Percentiles rank a stretch among this genome's conserved stretches.
Conservation (phyloP, 1,140 invertebrate species). For the Drosophila nigromelanica region DNA sequence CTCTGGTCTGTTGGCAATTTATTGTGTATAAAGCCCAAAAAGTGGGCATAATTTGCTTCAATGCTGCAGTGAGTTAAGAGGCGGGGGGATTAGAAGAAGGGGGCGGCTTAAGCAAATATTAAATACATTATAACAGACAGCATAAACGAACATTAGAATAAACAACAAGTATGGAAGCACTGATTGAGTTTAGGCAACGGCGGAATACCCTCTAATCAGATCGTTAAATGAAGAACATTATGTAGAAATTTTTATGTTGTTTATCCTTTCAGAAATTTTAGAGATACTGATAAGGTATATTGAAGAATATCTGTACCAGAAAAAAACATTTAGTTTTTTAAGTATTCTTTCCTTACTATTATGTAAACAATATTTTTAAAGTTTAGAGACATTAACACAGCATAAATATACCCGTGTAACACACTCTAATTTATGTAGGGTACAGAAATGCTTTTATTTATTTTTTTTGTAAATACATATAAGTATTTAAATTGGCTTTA, state of each 20-base stretch:
- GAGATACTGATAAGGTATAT: no score
- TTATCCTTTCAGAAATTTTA: no score
- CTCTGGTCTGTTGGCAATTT: conserved; percentile 54
- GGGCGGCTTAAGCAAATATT: conserved; percentile 72
- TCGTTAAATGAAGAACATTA: background rate
- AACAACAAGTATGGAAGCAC: conserved; percentile 28
- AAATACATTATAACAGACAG: conserved; percentile 78
- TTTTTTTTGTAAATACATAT: background rate
- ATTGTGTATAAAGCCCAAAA: conserved; percentile 73
- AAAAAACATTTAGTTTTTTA: no score
- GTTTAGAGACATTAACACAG: background rate
- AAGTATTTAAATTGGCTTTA: conserved; percentile 66
- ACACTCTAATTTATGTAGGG: background rate
- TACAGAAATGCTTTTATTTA: background rate
- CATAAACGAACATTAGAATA: conserved; percentile 49
- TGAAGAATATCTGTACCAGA: no score
- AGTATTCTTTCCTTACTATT: no score
- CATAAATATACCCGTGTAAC: background rate
- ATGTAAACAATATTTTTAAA: no score
- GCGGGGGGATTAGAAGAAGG: background rate
- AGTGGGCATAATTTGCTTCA: conserved; percentile 64
- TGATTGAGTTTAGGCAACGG: background rate
- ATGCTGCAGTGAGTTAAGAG: conserved; percentile 12
- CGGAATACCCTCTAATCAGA: conserved; percentile 7
- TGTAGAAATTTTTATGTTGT: no score